These are phyloP conservation scores for Drosophila ogumai DNA, from an alignment of 1,140 invertebrate genomes.

Conservation along the genomic window DNA sequence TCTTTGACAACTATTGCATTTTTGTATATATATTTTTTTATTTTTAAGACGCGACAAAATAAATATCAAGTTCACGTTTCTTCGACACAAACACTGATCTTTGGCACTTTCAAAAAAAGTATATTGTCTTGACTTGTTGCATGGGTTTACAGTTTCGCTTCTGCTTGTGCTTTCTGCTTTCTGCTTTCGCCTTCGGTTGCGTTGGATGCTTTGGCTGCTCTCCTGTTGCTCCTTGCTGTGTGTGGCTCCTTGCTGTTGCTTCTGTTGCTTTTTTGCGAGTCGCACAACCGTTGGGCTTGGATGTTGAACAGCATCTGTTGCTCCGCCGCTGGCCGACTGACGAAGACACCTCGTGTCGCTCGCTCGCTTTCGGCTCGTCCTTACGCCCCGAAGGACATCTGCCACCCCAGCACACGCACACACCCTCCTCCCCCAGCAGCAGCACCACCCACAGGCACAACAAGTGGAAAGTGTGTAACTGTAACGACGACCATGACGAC, in stretches of 20 bases:
- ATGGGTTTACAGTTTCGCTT: not conserved
- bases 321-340: constrained; percentile 59
- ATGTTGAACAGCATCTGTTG: constrained; percentile 82
- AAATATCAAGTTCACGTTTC: constrained; percentile 5
- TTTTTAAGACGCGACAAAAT: constrained; percentile 6
- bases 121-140: constrained; percentile 52
- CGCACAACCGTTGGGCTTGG: constrained; percentile 74
- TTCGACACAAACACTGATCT: constrained; percentile 12
- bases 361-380: constrained; percentile 19
- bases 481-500: constrained; percentile 45
- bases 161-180: not conserved
- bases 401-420: not conserved
- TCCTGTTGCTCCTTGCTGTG: constrained; percentile 12
- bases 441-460: constrained; percentile 44
- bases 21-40: not conserved
- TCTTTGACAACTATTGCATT: constrained; percentile 29
- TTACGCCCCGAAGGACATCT: constrained; percentile 16
- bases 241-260: constrained; percentile 8
- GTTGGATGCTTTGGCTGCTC: constrained; percentile 7
- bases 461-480: constrained; percentile 75
- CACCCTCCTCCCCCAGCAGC: not conserved
- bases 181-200: not conserved
- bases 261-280: constrained; percentile 29
- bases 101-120: constrained; percentile 40
- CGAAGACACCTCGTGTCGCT: constrained; percentile 62